Percentiles rank a stretch among this genome's conserved stretches.
phyloP scores from a whole-genome alignment of 2,888 invertebrate species.

The Teinopalpus imperialis region DNA sequence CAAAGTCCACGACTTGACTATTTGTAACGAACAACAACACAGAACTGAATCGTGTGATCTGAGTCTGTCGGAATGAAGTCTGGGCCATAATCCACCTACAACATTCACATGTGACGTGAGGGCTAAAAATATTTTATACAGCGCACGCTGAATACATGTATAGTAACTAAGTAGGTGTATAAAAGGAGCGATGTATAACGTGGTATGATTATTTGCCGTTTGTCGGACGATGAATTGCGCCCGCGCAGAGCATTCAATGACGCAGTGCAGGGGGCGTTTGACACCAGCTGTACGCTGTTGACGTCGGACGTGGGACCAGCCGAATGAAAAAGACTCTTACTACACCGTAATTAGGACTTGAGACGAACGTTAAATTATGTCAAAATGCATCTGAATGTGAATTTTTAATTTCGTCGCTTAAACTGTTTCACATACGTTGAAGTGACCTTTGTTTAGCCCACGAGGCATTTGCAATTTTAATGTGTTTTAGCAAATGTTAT shows the following conservation, averaged over 20 bases:
- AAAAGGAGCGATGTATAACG: slow-evolving; percentile 46
- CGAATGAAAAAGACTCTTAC: slow-evolving; percentile 23
- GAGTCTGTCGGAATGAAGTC: slow-evolving; percentile 33
- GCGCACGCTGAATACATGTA: slow-evolving; percentile 35
- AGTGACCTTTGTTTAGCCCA: slow-evolving; percentile 1
- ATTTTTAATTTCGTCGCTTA: slow-evolving; percentile 26
- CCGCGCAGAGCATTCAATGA: slow-evolving; percentile 41
- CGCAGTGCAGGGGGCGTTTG: slow-evolving; percentile 43
- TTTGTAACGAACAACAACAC: slow-evolving; percentile 38
- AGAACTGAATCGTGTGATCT: slow-evolving; percentile 44
- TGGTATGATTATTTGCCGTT: slow-evolving; percentile 28
- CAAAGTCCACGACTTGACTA: slow-evolving; percentile 33
- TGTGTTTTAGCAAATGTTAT: not conserved
- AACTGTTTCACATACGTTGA: slow-evolving; percentile 5
- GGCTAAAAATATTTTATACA: slow-evolving; percentile 40
- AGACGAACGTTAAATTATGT: slow-evolving; percentile 2
- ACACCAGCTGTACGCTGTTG: slow-evolving; percentile 47
- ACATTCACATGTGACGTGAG: slow-evolving; percentile 26
- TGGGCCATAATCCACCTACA: slow-evolving; percentile 33
- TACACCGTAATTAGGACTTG: slow-evolving; percentile 1
- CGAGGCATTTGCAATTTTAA: not conserved
- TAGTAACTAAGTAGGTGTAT: slow-evolving; percentile 37
- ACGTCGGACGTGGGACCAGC: slow-evolving; percentile 23
- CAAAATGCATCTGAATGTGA: slow-evolving; percentile 32
- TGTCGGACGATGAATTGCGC: slow-evolving; percentile 33